Base-by-base conservation (phyloP, 2,113 vertebrate genomes). In the Hemiprocne comata region DNA sequence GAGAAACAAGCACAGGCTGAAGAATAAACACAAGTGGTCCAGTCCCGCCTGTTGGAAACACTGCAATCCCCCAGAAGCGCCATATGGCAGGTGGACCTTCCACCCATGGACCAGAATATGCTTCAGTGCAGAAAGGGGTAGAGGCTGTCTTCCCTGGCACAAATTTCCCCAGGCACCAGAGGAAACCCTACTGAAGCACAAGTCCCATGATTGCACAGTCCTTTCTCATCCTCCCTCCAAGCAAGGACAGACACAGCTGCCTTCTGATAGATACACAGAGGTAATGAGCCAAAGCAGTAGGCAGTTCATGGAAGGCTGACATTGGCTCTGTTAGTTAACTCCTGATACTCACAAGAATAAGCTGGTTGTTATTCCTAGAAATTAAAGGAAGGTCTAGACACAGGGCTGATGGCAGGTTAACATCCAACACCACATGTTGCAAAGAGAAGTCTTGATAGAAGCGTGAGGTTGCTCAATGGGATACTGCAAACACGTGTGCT, bases 331-430 rank as follows among this genome's bases (percentile, higher is more conserved):
- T 46, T 9, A 58, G 18, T 38, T 78, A 77, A 74, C n/a, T 67
- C 17, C 38, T 66, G 1, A 16, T n/a, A 36, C 9, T 31, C 42
- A 26, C 21, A 42, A 54, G 23, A 92, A 64, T 3, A 62, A 60
- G 17, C 18, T 60, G 51, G 71, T 77, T 9, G 5, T 25, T 54
- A 67, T n/a, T 66, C 55, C 48, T 62, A 15, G 31, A 73, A 87
- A 89, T 48, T 42, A 87, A 93, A 91, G 94, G 78, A 73, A 92
- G 6, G 14, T 55, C 38, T 78, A 90, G n/a, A 88, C 26, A 36
- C 34, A 71, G 65, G 36, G 34, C 29, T 64, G 16, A 21, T 65
- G 58, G 42, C 8, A 55, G 65, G 29, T 40, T 77, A 86, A 57
- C 24, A 20, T 10, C 11, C 36, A 64, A 36, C 31, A 9, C 8